Percentiles rank a stretch among this genome's conserved stretches.
These are phyloP conservation scores for Cyprinus carpio DNA, from an alignment of 2,113 vertebrate species.

Conservation along the genomic window DNA sequence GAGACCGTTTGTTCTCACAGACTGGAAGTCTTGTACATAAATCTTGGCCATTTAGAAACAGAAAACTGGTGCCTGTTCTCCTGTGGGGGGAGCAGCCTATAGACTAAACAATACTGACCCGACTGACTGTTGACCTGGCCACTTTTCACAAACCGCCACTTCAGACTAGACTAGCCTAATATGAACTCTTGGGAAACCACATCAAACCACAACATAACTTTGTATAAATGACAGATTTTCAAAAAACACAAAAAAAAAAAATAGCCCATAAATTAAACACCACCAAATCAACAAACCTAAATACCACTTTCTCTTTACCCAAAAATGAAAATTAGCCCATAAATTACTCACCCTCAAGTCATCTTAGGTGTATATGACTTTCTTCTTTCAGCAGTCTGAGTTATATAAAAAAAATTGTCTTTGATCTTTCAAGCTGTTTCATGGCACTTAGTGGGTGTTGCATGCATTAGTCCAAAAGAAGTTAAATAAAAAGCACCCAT, in stretches of 20 bases:
- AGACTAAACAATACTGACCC: slow-evolving; percentile 86
- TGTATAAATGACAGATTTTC: slow-evolving; percentile 87
- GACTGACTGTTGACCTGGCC: slow-evolving; percentile 63
- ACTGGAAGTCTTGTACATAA: slow-evolving; percentile 69
- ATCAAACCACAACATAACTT: slow-evolving; percentile 71
- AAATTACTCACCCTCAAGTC: too few relatives aligned
- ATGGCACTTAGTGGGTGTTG: too few relatives aligned
- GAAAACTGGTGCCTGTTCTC: slow-evolving; percentile 74
- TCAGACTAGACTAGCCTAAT: slow-evolving; percentile 70
- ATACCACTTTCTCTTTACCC: too few relatives aligned
- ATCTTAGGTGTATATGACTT: too few relatives aligned
- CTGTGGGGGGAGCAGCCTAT: slow-evolving; percentile 66
- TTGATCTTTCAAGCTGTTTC: too few relatives aligned
- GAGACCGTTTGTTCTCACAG: slow-evolving; percentile 29
- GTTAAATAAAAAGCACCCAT: too few relatives aligned
- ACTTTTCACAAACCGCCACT: slow-evolving; percentile 59
- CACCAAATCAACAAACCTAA: slow-evolving; percentile 32
- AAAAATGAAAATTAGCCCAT: too few relatives aligned
- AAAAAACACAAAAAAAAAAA: slow-evolving; percentile 83
- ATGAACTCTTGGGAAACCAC: slow-evolving; percentile 76
- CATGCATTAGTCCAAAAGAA: too few relatives aligned
- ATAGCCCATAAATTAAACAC: slow-evolving; percentile 82
- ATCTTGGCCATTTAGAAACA: slow-evolving; percentile 74
- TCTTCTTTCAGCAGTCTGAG: too few relatives aligned
- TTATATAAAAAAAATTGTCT: too few relatives aligned